These are phyloP conservation scores for Ceriagrion tenellum DNA, from an alignment of 2,888 invertebrate genomes.

Conservation along the genomic window DNA sequence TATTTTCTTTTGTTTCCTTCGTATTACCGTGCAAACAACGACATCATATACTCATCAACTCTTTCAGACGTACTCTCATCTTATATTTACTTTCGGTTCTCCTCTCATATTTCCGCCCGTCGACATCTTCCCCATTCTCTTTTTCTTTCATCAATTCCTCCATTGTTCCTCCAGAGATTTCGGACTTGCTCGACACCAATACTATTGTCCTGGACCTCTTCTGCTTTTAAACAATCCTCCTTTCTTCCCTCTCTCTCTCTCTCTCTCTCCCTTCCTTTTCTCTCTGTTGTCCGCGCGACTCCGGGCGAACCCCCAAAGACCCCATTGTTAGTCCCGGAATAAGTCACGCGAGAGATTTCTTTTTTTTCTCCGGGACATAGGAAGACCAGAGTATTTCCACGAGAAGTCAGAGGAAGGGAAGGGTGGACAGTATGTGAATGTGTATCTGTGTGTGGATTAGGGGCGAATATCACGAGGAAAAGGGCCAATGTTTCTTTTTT, in stretches of 20 bases:
- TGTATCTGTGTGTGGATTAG: not conserved
- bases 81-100: not conserved
- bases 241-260: not conserved
- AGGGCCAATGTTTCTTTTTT: not conserved
- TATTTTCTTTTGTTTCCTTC: not conserved
- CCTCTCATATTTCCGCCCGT: not conserved
- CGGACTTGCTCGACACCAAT: slow-evolving; percentile 10
- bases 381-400: not conserved
- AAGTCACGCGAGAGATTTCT: slow-evolving; percentile 47
- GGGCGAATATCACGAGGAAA: slow-evolving; percentile 2
- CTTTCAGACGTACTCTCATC: not conserved
- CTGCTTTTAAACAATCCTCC: slow-evolving; percentile 28
- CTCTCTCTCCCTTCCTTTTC: not conserved
- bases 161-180: slow-evolving; percentile 13
- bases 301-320: slow-evolving; percentile 49
- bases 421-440: not conserved
- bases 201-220: not conserved
- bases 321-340: slow-evolving; percentile 48
- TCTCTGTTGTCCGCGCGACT: slow-evolving; percentile 17
- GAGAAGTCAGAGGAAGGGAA: not conserved
- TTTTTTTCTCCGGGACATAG: not conserved
- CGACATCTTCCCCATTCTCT: not conserved
- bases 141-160: slow-evolving; percentile 40
- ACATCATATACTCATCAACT: not conserved
- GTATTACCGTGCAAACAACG: not conserved